Evolutionary conservation across 2,888 invertebrate genomes (phyloP), one percentile per base, ranked within the genome.

Genomic region (Nephrotoma guestfalica): DNA sequence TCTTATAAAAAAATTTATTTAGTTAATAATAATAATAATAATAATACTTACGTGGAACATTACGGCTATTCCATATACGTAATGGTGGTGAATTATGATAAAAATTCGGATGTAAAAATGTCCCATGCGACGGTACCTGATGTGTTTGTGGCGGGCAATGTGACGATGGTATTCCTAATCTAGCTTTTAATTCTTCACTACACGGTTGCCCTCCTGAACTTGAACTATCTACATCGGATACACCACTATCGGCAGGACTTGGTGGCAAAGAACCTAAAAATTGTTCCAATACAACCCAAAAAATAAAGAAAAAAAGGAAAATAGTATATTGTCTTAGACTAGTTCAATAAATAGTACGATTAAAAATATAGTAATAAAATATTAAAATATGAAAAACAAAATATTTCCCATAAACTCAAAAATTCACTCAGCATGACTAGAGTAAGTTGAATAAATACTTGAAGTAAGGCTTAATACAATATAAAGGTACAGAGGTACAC

Each of bases 231-330:
- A 98, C 97, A 92, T 98, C 98, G 87, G 97, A 98, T 86, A 98
- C 98, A 88, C 98, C 98, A 91, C 97, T 98, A 93, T 99, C 98
- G 86, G 98, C 98, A 88, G 98, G 98, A 91, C 98, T 98, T 86
- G 98, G 98, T 88, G 98, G 98, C 91, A 98, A 95, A 89, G 98
- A 98, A 92, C 98, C 98, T 96, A 30, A 30, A 71, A 71, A 30
- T 30, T 71, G 30, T 41, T n/a, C 6, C 13, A 84, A 84, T 41
- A 6, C 84, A 84, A 30, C 18, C 6, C 47, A 47, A 83, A 83
- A 83, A 83, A 40, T 18, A 30, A 30, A 47, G n/a, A 47, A 47
- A 47, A 84, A 84, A 41, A 84, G 5, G 13, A 84, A 41, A 57
- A 57, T 15, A 57, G 6, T 6, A 6, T 15, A 41, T 84, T 41